These are phyloP conservation scores for Drosophila algonquin DNA, from an alignment of 2,888 invertebrate species.

Conservation along the genomic window DNA sequence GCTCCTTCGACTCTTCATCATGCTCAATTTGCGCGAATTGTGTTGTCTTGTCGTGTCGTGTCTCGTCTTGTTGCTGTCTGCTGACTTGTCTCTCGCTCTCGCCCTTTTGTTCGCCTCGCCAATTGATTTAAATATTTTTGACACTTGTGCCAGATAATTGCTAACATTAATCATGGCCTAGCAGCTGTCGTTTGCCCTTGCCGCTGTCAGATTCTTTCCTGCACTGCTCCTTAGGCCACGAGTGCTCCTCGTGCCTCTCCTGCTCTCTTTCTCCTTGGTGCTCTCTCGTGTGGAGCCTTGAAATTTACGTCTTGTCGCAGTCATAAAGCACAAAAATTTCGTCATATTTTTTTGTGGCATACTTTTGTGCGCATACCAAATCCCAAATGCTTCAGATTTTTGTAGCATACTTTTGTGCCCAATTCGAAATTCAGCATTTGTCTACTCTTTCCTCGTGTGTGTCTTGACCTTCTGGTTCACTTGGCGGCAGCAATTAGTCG, in stretches of 20 bases:
- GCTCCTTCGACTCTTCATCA: conserved; percentile 67
- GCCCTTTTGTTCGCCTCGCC: conserved; percentile 48
- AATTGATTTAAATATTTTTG: conserved; percentile 81
- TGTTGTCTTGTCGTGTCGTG: conserved; percentile 69
- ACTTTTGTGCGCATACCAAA: conserved; percentile 20
- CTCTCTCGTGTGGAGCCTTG: conserved; percentile 6
- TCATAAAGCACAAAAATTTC: conserved; percentile 5
- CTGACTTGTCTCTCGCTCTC: conserved; percentile 55
- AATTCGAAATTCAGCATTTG: no score
- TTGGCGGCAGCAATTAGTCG: conserved; percentile 57
- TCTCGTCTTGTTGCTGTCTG: conserved; percentile 37
- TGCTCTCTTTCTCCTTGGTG: neutral
- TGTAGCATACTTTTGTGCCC: no score
- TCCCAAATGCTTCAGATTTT: no score
- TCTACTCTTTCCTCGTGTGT: no score
- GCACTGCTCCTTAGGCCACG: no score
- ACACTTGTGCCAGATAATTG: conserved; percentile 76
- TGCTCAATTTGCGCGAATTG: conserved; percentile 78
- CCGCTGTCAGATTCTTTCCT: conserved; percentile 4
- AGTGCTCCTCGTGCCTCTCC: neutral
- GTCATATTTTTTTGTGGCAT: conserved; percentile 35
- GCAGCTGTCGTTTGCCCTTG: conserved; percentile 50
- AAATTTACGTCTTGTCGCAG: conserved; percentile 18
- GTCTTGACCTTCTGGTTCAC: conserved; percentile 31
- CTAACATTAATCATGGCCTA: conserved; percentile 72